These are phyloP conservation scores for Cosmorhoe ocellata DNA, from an alignment of 2,888 invertebrate genomes.

Conservation along the genomic window DNA sequence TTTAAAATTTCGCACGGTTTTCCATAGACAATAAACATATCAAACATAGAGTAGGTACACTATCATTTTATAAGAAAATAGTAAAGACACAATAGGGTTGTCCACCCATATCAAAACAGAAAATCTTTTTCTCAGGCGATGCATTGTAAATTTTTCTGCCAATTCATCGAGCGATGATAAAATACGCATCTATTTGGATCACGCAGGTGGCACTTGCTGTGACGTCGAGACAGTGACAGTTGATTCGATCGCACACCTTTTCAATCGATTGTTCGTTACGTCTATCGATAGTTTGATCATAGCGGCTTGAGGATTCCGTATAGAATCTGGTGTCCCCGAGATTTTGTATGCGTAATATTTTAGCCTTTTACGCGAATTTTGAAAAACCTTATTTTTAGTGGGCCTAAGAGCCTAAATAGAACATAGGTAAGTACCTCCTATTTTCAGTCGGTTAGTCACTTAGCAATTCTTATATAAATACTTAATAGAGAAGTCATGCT, in stretches of 20 bases:
- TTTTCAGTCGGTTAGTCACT: too few species aligned
- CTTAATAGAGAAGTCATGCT: too few species aligned
- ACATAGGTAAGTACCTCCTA: too few species aligned
- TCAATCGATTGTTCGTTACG: conserved; percentile 9
- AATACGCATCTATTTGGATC: conserved; percentile 39
- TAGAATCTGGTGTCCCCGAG: background rate
- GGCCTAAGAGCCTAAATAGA: too few species aligned
- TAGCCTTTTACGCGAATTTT: too few species aligned
- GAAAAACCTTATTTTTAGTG: too few species aligned
- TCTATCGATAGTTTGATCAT: conserved; percentile 1
- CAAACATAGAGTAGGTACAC: background rate
- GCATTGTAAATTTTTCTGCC: conserved; percentile 67
- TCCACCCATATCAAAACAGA: conserved; percentile 54
- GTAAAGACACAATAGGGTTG: conserved; percentile 10
- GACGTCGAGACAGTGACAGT: conserved; percentile 28
- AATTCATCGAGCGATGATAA: conserved; percentile 75
- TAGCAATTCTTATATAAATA: too few species aligned
- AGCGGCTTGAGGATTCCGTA: conserved; percentile 17
- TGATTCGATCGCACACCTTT: conserved; percentile 31
- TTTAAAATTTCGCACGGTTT: conserved; percentile 19
- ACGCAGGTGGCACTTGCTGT: conserved; percentile 32
- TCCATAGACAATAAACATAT: background rate
- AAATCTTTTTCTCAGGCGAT: conserved; percentile 41
- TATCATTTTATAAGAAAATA: conserved; percentile 18
- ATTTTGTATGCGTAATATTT: too few species aligned